phyloP scores from a whole-genome alignment of 2,113 vertebrate species.

The Taxidea taxus region DNA sequence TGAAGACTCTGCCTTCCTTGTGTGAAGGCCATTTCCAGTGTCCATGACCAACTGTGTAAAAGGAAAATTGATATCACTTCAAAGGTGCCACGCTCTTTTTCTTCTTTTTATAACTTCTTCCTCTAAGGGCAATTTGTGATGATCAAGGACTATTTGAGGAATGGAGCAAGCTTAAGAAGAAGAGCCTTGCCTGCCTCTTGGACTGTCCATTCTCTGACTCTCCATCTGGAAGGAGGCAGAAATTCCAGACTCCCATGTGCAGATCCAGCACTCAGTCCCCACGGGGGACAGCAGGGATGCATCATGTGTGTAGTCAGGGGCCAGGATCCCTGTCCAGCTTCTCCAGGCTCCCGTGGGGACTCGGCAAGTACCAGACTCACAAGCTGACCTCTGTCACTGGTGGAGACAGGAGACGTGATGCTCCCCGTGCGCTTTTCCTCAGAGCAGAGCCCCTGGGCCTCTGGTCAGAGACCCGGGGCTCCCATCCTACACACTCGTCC shows the following conservation, averaged over 20 bases:
- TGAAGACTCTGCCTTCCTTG: not conserved
- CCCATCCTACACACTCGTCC: rapidly evolving
- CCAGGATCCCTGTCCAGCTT: not conserved
- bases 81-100: not conserved
- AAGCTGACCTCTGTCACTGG: not conserved
- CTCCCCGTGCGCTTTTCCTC: not conserved
- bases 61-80: not conserved
- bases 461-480: not conserved
- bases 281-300: no score
- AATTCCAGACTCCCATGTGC: not conserved
- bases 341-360: not conserved
- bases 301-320: not conserved
- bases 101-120: not conserved
- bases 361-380: not conserved
- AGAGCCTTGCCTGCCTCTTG: not conserved
- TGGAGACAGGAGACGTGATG: not conserved
- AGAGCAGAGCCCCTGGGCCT: no score
- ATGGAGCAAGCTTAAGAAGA: not conserved
- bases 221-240: not conserved
- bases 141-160: not conserved
- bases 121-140: not conserved
- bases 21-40: not conserved
- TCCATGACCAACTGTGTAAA: not conserved
- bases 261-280: not conserved
- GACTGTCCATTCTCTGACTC: not conserved